phyloP scores from a whole-genome alignment of 1,140 invertebrate genomes.

The Drosophila saltans region DNA sequence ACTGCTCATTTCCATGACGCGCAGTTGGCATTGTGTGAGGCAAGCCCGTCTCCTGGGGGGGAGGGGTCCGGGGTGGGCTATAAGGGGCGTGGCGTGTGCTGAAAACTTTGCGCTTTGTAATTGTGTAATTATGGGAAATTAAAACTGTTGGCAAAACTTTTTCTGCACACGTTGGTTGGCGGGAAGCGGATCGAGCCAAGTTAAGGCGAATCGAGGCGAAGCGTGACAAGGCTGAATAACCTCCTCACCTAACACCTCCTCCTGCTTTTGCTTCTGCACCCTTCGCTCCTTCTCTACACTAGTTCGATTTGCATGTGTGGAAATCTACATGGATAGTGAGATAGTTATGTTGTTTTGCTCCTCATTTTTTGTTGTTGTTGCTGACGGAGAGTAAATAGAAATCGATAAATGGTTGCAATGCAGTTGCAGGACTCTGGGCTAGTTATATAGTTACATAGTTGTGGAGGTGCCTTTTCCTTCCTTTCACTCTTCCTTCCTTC shows the following conservation, averaged over 20 bases:
- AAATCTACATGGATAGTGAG: constrained; percentile 22
- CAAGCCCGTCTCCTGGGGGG: constrained; percentile 26
- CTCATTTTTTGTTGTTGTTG: background rate
- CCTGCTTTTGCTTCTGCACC: background rate
- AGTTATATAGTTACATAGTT: constrained; percentile 46
- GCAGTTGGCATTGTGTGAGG: constrained; percentile 72
- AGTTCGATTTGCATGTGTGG: background rate
- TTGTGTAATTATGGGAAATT: constrained; percentile 82
- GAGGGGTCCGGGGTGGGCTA: background rate
- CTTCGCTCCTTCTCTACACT: too few relatives aligned
- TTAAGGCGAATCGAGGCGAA: constrained; percentile 21
- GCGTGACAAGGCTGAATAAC: background rate
- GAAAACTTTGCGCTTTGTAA: constrained; percentile 82
- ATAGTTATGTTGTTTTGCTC: constrained; percentile 38
- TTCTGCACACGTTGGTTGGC: constrained; percentile 74
- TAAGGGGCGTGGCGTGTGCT: constrained; percentile 72
- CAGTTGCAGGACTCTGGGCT: constrained; percentile 27
- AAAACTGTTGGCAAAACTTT: constrained; percentile 79
- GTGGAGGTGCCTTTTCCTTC: too few relatives aligned
- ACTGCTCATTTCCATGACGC: constrained; percentile 79
- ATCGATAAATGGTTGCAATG: constrained; percentile 62
- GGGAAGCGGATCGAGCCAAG: constrained; percentile 22
- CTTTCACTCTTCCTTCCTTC: too few relatives aligned
- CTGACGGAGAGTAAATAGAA: constrained; percentile 21
- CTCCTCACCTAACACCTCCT: background rate